Evolutionary conservation across 2,797 vertebrate genomes (phyloP).

Genomic region (Macropus fuliginosus): DNA sequence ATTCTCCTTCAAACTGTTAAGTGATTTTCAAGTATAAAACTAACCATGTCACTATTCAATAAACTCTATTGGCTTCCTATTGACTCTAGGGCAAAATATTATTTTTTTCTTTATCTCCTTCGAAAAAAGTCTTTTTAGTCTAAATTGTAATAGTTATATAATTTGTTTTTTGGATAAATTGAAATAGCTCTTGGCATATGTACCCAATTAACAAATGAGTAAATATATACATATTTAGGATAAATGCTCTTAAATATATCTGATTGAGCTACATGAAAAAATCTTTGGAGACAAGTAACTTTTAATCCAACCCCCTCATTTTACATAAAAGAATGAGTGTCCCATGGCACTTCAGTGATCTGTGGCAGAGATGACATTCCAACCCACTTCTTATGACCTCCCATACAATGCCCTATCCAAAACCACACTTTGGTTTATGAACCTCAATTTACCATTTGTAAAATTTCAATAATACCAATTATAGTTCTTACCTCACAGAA

Average conservation of each 20-base stretch:
- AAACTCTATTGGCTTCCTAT: background rate
- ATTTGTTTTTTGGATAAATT: too few species aligned
- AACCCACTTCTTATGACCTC: background rate
- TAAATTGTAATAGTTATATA: background rate
- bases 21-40: background rate
- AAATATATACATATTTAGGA: too few species aligned
- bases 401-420: background rate
- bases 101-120: background rate
- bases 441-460: background rate
- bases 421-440: background rate
- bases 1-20: background rate
- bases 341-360: background rate
- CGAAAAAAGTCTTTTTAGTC: background rate
- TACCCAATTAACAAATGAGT: too few species aligned
- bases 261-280: background rate
- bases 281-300: background rate
- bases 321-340: background rate
- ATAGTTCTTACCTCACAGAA: too few species aligned
- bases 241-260: background rate
- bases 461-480: too few species aligned
- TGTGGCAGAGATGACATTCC: slow-evolving; percentile 7
- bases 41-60: background rate
- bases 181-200: background rate
- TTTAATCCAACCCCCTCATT: background rate
- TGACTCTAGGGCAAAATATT: background rate